phyloP scores from a whole-genome alignment of 2,113 vertebrate species.

The Poicephalus gulielmi region DNA sequence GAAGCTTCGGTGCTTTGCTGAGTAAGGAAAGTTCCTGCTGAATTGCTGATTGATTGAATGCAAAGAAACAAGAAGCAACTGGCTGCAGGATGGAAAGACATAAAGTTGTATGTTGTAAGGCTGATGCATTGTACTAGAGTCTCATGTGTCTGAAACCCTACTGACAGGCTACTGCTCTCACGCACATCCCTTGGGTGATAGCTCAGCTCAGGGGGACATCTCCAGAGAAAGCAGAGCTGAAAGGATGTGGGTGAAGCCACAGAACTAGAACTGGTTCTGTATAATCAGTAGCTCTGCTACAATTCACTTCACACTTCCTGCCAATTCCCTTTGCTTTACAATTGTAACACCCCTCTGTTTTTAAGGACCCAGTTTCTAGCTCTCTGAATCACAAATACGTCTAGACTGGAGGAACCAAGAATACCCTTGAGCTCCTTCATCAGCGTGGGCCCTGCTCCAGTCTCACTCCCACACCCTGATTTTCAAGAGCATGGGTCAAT shows the following conservation, averaged over 20 bases:
- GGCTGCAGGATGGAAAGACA: neutral
- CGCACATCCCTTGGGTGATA: fast-evolving
- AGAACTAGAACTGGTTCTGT: neutral
- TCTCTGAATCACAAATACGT: neutral
- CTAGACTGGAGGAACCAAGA: neutral
- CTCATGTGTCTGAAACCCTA: neutral
- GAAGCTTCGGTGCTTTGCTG: neutral
- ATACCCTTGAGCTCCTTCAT: neutral
- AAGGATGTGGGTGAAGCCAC: neutral
- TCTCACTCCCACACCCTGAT: neutral
- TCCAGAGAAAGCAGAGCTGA: neutral
- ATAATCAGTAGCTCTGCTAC: neutral
- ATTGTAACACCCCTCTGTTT: neutral
- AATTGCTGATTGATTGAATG: neutral
- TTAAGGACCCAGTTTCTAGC: neutral
- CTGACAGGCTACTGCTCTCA: neutral
- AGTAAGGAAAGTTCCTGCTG: neutral
- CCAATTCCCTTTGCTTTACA: neutral
- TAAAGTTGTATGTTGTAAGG: neutral
- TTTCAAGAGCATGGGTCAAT: neutral
- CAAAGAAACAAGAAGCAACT: conserved; percentile 11
- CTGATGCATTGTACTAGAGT: neutral
- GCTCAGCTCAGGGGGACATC: neutral
- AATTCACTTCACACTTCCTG: neutral
- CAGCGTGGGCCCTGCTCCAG: neutral